Conservation (phyloP, 2,888 invertebrate species). For the Tetheella fluctuosa region DNA sequence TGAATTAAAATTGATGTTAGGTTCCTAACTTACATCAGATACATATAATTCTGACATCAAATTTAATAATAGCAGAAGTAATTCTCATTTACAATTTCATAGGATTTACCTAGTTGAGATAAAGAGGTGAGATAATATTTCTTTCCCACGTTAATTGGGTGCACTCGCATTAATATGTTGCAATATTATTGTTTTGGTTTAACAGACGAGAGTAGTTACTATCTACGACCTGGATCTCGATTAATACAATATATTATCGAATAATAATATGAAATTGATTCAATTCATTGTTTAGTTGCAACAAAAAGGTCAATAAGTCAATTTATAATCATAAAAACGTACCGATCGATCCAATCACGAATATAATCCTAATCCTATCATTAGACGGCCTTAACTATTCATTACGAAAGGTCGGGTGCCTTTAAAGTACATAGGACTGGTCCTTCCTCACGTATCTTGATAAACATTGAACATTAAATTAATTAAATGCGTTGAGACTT, state of each 20-base stretch:
- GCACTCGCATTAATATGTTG: constrained; percentile 42
- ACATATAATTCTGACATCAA: constrained; percentile 39
- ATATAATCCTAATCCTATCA: constrained; percentile 32
- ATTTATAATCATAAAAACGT: constrained; percentile 19
- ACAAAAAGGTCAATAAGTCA: constrained; percentile 29
- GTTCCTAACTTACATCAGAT: constrained; percentile 30
- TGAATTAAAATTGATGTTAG: constrained; percentile 18
- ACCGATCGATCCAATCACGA: constrained; percentile 19
- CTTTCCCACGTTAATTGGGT: constrained; percentile 63
- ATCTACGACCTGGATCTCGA: constrained; percentile 30
- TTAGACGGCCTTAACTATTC: constrained; percentile 36
- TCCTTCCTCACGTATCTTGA: constrained; percentile 26
- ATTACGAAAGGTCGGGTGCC: constrained; percentile 18
- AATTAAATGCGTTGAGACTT: constrained; percentile 51
- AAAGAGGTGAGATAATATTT: constrained; percentile 44
- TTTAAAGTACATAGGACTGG: constrained; percentile 9
- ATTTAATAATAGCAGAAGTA: constrained; percentile 50
- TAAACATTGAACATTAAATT: constrained; percentile 30
- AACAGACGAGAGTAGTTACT: constrained; percentile 31
- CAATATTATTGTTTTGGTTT: constrained; percentile 51
- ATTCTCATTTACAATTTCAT: constrained; percentile 45
- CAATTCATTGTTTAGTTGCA: constrained; percentile 21
- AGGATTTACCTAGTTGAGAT: constrained; percentile 45
- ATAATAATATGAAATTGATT: constrained; percentile 30
- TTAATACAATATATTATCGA: constrained; percentile 27